Conservation (phyloP, 2,888 invertebrate species). For the Zygogramma bicolorata region DNA sequence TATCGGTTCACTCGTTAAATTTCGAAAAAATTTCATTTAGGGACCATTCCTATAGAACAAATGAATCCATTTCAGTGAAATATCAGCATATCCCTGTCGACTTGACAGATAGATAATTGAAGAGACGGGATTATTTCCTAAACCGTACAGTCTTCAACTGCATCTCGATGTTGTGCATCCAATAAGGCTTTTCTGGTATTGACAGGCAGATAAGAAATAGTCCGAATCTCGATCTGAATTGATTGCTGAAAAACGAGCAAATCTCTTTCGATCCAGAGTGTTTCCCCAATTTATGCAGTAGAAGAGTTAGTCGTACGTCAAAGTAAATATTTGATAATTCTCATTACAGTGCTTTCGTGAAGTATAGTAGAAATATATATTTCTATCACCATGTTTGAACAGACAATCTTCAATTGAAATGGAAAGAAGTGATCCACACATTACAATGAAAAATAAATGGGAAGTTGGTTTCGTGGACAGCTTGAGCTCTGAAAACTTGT, state of each 20-base stretch:
- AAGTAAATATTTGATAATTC: no score
- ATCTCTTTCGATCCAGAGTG: not conserved
- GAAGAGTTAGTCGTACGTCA: no score
- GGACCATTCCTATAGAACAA: not conserved
- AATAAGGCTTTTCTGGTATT: not conserved
- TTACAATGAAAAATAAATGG: no score
- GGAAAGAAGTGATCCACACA: no score
- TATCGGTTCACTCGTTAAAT: no score
- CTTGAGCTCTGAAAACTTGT: no score
- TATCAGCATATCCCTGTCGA: not conserved
- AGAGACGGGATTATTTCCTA: not conserved
- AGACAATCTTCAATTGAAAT: no score
- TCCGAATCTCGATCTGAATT: not conserved
- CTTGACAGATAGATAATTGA: not conserved
- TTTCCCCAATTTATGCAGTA: not conserved
- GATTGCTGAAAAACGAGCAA: not conserved
- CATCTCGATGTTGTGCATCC: not conserved
- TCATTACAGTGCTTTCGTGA: no score
- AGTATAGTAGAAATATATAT: no score
- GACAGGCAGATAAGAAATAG: not conserved
- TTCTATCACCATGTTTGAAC: no score
- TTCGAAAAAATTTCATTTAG: no score
- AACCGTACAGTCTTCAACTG: not conserved
- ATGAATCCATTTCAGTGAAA: not conserved
- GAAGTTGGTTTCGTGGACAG: no score